Evolutionary conservation across 2,797 vertebrate genomes (phyloP).

Genomic region (Prionace glauca): DNA sequence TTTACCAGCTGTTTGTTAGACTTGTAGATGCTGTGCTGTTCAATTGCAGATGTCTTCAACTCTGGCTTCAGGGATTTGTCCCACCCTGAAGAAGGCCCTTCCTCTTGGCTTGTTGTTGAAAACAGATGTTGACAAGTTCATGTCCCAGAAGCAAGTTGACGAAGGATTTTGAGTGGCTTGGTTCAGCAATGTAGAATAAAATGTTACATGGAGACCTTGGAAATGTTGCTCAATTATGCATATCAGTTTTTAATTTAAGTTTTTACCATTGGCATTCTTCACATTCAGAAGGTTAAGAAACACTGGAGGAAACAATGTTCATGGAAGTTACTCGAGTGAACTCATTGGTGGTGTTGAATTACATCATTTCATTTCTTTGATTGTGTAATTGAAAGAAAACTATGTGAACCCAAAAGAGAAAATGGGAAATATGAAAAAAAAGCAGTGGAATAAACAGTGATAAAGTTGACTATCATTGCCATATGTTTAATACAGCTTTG

Average conservation of each 20-base stretch:
- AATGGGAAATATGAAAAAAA: not conserved
- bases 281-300: not conserved
- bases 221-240: not conserved
- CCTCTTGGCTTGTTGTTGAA: not conserved
- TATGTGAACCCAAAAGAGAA: not conserved
- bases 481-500: not conserved
- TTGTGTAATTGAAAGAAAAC: not conserved
- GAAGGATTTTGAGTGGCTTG: not conserved
- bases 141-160: not conserved
- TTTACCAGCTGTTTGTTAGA: not conserved
- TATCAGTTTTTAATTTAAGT: not conserved
- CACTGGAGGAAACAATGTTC: not conserved
- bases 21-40: not conserved
- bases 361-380: not conserved
- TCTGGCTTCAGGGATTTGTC: not conserved
- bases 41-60: not conserved
- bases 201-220: not conserved
- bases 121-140: not conserved
- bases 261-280: not conserved
- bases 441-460: not conserved
- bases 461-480: not conserved
- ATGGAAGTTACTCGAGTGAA: not conserved
- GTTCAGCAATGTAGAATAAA: not conserved
- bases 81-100: not conserved
- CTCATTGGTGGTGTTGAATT: not conserved